A percentile compares a stretch with the other conserved stretches of the same genome.
Conservation (phyloP, 2,888 invertebrate species). For the Erpobdella octoculata region DNA sequence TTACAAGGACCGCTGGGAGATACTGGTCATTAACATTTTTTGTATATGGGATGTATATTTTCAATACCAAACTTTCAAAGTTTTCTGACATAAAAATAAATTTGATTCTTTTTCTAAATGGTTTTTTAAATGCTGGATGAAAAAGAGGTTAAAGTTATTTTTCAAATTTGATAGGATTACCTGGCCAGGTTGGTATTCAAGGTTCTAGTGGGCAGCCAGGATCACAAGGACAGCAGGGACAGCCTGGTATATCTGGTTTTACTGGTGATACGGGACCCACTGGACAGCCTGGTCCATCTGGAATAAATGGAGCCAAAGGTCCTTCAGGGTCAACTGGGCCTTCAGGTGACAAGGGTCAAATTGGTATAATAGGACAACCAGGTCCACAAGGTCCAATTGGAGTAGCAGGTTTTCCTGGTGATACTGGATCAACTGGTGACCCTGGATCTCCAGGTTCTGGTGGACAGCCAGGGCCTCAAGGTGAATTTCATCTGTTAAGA, state of each 20-base stretch:
- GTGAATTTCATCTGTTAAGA: no score
- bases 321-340: slow-evolving; percentile 41
- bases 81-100: no score
- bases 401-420: slow-evolving; percentile 1
- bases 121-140: no score
- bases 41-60: background rate
- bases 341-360: slow-evolving; percentile 31
- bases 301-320: slow-evolving; percentile 28
- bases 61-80: no score
- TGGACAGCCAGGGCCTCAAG: slow-evolving; percentile 23
- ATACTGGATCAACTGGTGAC: slow-evolving; percentile 1
- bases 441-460: slow-evolving; percentile 14
- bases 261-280: slow-evolving; percentile 25
- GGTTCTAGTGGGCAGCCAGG: slow-evolving; percentile 29
- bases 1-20: slow-evolving; percentile 24
- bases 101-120: no score
- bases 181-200: slow-evolving; percentile 27
- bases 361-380: slow-evolving; percentile 30
- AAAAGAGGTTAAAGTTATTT: background rate
- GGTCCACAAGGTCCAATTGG: slow-evolving; percentile 28
- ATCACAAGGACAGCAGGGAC: slow-evolving; percentile 2
- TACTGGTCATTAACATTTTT: slow-evolving; percentile 17
- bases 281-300: slow-evolving; percentile 16
- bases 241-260: slow-evolving; percentile 17
- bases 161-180: slow-evolving; percentile 16